phyloP scores from a whole-genome alignment of 53 echinoderm and acorn worm genomes.

The Pentamera pediparva region DNA sequence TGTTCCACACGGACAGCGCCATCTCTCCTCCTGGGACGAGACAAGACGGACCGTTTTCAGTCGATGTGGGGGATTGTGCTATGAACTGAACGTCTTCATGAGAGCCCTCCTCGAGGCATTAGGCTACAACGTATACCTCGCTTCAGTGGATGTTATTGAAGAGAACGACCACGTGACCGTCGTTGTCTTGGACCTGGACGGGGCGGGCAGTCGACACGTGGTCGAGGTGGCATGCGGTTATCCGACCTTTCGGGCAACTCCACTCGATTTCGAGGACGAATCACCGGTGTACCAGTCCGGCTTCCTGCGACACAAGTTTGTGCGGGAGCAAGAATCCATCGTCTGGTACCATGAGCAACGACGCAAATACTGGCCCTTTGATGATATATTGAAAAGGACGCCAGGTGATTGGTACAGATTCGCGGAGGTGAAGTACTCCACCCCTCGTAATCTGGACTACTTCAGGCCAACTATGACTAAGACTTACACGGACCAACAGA shows the following conservation, averaged over 20 bases:
- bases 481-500: neutral
- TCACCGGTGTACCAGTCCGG: slow-evolving; percentile 11
- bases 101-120: slow-evolving; percentile 15
- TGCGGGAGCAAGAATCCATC: neutral
- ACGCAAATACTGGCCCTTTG: neutral
- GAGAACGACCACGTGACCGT: slow-evolving; percentile 6
- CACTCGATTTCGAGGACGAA: slow-evolving; percentile 30
- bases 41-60: neutral
- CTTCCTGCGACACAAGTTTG: slow-evolving; percentile 26
- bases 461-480: neutral
- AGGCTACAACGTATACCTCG: slow-evolving; percentile 15
- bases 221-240: slow-evolving; percentile 38
- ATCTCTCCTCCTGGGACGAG: neutral
- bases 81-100: slow-evolving; percentile 2
- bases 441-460: neutral
- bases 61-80: slow-evolving; percentile 12
- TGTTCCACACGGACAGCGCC: neutral
- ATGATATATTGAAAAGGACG: neutral
- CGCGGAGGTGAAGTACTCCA: neutral
- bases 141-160: neutral
- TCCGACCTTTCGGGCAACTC: slow-evolving; percentile 29
- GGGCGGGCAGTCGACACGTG: slow-evolving; percentile 3
- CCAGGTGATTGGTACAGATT: slow-evolving; percentile 1
- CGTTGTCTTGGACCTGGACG: neutral
- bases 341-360: slow-evolving; percentile 26